Evolutionary conservation across 53 echinoderm and acorn worm species (phyloP), one percentile per base, ranked within the genome.

Genomic region (Crossaster papposus): DNA sequence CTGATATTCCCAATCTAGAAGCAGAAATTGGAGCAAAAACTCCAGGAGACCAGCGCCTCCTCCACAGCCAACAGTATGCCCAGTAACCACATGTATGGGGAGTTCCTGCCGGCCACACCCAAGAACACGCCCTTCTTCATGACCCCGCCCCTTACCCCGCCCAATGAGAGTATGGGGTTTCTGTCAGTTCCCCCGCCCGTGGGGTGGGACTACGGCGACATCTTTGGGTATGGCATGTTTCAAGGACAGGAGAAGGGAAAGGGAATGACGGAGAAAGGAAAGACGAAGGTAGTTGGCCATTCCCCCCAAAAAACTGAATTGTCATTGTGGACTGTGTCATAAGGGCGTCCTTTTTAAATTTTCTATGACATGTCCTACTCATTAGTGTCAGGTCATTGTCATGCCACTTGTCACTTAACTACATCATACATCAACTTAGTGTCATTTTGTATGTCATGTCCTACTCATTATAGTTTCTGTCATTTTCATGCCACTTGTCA

Each of bases 41-140:
- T 93, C 28, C 90, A 90, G 70, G 81, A 85, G 81, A 90, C 90
- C 64, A 90, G 90, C 53, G 83, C 83, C 54, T 78, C 84, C 14
- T 68, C 87, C 58, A 71, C 90, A 23, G 50, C 89, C 20, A 85
- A 91, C 79, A 91, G 91, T 54, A 78, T 91, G 64, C 84, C 91
- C 65, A 83, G 90, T 65, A 81, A 90, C 81, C 92, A 92, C 31
- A 32, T 77, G 51, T 92, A 88, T 53, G 80, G 88, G 24, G 92
- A 92, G 79, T 76, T 81, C 55, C 81, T 89, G 50, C 89, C 92
- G n/a, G 63, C 95, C 30, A 92, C 92, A 22, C 95, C 96, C 51
- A 95, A 96, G 95, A 95, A 95, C 90, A 93, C 95, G 8, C 95
- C 95, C 68, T 95, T 96, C 85, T 96, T 93, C 91, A 96, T 96